These are phyloP conservation scores for Aphis gossypii DNA, from an alignment of 1,140 invertebrate species.

Conservation along the genomic window DNA sequence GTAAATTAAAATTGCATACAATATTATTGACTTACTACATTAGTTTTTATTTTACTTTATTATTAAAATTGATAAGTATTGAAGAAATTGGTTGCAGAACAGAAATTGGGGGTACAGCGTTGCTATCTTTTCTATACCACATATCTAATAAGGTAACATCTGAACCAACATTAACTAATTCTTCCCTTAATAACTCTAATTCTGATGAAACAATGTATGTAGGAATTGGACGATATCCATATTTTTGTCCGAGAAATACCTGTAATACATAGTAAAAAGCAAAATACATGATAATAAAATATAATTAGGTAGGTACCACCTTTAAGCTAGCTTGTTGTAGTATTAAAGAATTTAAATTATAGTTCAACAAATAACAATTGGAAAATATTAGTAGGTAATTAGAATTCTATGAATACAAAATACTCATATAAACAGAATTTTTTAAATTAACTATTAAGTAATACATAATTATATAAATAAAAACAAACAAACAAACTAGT, in stretches of 20 bases:
- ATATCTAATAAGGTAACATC: conserved; percentile 86
- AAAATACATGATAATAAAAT: neutral
- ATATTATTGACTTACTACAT: neutral
- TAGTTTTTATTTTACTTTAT: conserved; percentile 77
- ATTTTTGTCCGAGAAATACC: conserved; percentile 97
- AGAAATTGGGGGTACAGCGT: conserved; percentile 91
- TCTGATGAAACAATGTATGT: conserved; percentile 94
- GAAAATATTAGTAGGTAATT: no score
- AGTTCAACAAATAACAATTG: no score
- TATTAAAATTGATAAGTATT: conserved; percentile 96
- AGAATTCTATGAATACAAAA: no score
- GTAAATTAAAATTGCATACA: conserved; percentile 60
- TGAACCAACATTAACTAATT: conserved; percentile 78
- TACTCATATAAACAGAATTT: no score
- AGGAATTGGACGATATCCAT: conserved; percentile 96
- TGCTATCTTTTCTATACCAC: conserved; percentile 97
- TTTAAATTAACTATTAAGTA: no score
- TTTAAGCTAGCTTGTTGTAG: no score
- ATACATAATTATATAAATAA: no score
- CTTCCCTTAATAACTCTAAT: conserved; percentile 85
- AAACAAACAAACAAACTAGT: no score
- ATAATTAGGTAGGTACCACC: neutral
- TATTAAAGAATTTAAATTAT: no score
- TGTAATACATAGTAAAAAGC: conserved; percentile 63
- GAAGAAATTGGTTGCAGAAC: conserved; percentile 96